Base-by-base conservation (phyloP, 2,113 vertebrate species). In the Phoenicopterus ruber region DNA sequence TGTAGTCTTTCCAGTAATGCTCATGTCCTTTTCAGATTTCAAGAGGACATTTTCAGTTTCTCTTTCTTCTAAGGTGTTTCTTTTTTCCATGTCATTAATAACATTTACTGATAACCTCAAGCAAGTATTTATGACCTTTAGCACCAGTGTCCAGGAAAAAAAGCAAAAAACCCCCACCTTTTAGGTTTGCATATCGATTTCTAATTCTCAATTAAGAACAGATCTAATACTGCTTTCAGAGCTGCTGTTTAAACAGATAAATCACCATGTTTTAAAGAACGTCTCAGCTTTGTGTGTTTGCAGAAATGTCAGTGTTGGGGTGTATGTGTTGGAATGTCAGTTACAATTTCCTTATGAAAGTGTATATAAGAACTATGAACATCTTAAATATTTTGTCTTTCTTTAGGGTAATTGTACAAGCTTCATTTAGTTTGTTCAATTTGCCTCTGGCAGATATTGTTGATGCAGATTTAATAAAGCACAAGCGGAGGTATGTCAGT, bases 391-490 rank as follows among this genome's bases (percentile, higher is more conserved):
- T 97, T 95, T 94, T 95, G 11, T 96, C 21, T 96, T 89, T 93
- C 65, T 83, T 42, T 94, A 99, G 99, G 99, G 95, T 99, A 47
- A 59, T 98, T 73, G 97, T 99, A 44, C 98, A 99, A 71, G 98
- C 98, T 79, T 94, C 98, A 15, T 99, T 98, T 97, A 99, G 98
- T 96, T 98, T 99, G 66, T 99, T 99, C 96, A 98, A 98, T 70
- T 96, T 99, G 95, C 99, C 99, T 44, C 93, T 99, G 97, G 98
- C 98, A 93, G 99, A 99, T 95, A 98, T 99, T 93, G 96, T 99
- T 19, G 98, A 99, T 96, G 98, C 97, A 69, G 99, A 99, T 97
- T 89, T 99, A 85, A 97, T 98, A 78, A 99, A 97, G 86, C 97
- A 99, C 97, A 99, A 98, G 57, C 96, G 98, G 95, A 98, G 98